Base-by-base conservation (phyloP, 2,888 invertebrate genomes). In the Limnephilus marmoratus region DNA sequence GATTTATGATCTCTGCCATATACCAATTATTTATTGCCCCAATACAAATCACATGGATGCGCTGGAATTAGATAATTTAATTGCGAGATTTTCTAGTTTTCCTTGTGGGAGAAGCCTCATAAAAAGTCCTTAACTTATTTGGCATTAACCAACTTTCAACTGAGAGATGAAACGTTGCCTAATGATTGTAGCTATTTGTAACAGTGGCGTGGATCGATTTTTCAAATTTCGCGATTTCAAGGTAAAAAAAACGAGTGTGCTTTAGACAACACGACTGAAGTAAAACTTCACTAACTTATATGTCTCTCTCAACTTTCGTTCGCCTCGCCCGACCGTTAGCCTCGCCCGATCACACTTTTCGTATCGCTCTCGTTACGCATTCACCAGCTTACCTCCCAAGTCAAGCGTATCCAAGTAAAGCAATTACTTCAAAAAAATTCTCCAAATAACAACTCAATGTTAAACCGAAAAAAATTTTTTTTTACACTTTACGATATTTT, bases 121-220 rank as follows among this genome's bases (percentile, higher is more conserved):
- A 68, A 68, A 68, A 68, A 68, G 68, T 68, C 68, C 68, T 68
- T 68, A 68, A 68, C 68, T 68, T 68, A 68, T 68, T 68, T 68
- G 68, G 9, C 9, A 68, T 68, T 68, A 24, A 68, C n/a, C 68
- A 68, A 68, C 68, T n/a, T 24, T 24, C 68, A 24, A 68, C 24
- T 68, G 2, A 68, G 68, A 68, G 68, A 68, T 68, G 68, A 68
- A 68, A 68, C 68, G 68, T 68, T 68, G 24, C 68, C 24, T n/a
- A 24, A 68, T 68, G 7, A n/a, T 2, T 24, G 24, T 68, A 9
- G 68, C n/a, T 68, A 9, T n/a, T 4, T 68, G 24, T 9, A 68
- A 24, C 68, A 68, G 68, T 68, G 24, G 68, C n/a, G 24, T 68
- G 5, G 9, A 9, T n/a, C 7, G 68, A 9, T 24, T 5, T 68